These are phyloP conservation scores for Achlya flavicornis DNA, from an alignment of 2,888 invertebrate species.

Conservation along the genomic window DNA sequence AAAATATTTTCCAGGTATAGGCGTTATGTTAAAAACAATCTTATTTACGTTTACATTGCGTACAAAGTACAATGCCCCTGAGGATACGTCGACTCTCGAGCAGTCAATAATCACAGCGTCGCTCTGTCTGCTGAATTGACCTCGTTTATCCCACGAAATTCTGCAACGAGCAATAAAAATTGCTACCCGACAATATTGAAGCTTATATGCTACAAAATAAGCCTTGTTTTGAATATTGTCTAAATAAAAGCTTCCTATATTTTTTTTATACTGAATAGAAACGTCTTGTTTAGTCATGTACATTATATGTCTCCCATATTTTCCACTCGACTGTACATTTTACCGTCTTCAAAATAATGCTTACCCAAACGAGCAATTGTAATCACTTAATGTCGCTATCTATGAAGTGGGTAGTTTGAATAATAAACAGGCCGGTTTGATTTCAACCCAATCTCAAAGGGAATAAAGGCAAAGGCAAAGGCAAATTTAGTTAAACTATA, in stretches of 20 bases:
- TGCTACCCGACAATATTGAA: not conserved
- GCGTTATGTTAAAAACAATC: not conserved
- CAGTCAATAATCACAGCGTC: constrained; percentile 20
- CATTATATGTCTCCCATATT: not conserved
- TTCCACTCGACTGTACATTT: not conserved
- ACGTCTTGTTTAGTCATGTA: not conserved
- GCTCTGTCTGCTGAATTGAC: constrained; percentile 21
- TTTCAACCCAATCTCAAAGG: not conserved
- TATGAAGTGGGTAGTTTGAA: not conserved
- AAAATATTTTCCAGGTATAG: too few relatives aligned
- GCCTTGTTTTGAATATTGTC: not conserved
- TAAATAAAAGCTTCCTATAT: not conserved
- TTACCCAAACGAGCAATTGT: constrained; percentile 2
- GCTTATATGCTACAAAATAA: not conserved
- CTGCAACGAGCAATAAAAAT: constrained; percentile 2
- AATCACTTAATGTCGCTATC: constrained; percentile 1
- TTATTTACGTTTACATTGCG: not conserved
- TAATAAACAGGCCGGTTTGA: not conserved
- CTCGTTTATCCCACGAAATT: constrained; percentile 17
- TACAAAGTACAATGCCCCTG: constrained; percentile 1
- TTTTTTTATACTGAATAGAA: not conserved
- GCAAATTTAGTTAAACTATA: not conserved
- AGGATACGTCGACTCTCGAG: constrained; percentile 8
- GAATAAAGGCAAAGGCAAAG: not conserved
- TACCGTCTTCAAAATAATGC: constrained; percentile 4